phyloP scores from a whole-genome alignment of 2,888 invertebrate species.

The Frankliniella intonsa region DNA sequence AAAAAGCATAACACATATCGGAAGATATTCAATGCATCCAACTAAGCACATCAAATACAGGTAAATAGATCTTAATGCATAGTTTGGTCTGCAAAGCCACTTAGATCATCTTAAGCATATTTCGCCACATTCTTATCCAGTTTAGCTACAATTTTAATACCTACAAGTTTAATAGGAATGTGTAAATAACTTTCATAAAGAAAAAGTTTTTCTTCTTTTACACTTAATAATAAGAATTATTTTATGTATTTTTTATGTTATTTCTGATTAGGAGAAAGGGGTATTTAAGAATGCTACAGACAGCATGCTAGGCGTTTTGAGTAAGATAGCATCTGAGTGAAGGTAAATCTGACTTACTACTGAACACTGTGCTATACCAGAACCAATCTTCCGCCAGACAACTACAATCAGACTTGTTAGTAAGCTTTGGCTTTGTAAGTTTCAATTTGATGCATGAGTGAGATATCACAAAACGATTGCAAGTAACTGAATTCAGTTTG shows the following conservation, averaged over 20 bases:
- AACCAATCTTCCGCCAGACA: not conserved
- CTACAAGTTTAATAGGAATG: not conserved
- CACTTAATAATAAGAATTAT: not conserved
- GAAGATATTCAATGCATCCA: not conserved
- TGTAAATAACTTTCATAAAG: not conserved
- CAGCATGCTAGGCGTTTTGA: not conserved
- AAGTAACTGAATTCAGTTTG: not conserved
- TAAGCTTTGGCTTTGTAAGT: conserved; percentile 1
- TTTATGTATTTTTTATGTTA: not conserved
- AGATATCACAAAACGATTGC: not conserved
- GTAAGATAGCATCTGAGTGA: conserved; percentile 5
- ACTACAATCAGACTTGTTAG: conserved; percentile 19
- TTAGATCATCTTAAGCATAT: not conserved
- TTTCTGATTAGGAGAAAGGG: not conserved
- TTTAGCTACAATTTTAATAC: not conserved
- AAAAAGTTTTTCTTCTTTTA: not conserved
- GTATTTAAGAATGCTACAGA: not conserved
- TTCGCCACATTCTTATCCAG: not conserved
- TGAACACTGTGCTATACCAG: not conserved
- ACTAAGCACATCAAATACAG: not conserved
- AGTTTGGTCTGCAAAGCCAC: too few species aligned
- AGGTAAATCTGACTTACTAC: not conserved
- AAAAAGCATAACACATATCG: not conserved
- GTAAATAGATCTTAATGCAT: too few species aligned
- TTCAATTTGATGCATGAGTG: not conserved